Percentiles rank a stretch among this genome's conserved stretches.
Evolutionary conservation across 2,888 invertebrate species (phyloP).

Genomic region (Melinaea marsaeus): DNA sequence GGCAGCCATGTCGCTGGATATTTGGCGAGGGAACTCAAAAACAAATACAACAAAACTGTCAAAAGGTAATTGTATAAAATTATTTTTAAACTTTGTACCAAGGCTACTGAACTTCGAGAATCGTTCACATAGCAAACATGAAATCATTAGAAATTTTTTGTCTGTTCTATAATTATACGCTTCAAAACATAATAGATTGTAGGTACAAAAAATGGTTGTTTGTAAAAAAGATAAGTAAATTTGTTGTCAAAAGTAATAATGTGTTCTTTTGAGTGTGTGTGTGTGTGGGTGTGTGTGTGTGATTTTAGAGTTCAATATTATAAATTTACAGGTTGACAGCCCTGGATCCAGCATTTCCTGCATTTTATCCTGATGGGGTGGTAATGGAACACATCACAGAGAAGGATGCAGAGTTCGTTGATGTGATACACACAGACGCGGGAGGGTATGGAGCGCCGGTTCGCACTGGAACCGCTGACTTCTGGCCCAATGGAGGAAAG

Average conservation of each 20-base stretch:
- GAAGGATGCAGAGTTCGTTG: constrained; percentile 78
- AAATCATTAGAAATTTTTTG: no score
- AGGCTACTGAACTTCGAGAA: no score
- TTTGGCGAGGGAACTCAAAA: constrained; percentile 65
- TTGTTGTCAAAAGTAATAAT: no score
- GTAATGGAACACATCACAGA: constrained; percentile 71
- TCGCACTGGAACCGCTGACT: constrained; percentile 77
- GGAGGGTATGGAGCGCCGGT: constrained; percentile 79
- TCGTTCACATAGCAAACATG: no score
- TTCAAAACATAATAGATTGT: no score
- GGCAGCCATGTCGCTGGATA: constrained; percentile 74
- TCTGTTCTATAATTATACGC: no score
- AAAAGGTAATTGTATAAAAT: constrained; percentile 50
- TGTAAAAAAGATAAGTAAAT: no score
- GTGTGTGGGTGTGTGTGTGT: no score
- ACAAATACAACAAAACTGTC: constrained; percentile 57
- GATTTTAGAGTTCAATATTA: no score
- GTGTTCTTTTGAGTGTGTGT: no score
- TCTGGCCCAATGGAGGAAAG: constrained; percentile 80
- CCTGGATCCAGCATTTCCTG: constrained; percentile 80
- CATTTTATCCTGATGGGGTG: constrained; percentile 74
- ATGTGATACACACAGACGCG: constrained; percentile 84
- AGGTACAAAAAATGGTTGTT: no score
- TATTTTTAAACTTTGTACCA: not conserved
- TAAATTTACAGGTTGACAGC: constrained; percentile 69